Evolutionary conservation across 2,797 vertebrate genomes (phyloP).

Genomic region (Notamacropus eugenii): DNA sequence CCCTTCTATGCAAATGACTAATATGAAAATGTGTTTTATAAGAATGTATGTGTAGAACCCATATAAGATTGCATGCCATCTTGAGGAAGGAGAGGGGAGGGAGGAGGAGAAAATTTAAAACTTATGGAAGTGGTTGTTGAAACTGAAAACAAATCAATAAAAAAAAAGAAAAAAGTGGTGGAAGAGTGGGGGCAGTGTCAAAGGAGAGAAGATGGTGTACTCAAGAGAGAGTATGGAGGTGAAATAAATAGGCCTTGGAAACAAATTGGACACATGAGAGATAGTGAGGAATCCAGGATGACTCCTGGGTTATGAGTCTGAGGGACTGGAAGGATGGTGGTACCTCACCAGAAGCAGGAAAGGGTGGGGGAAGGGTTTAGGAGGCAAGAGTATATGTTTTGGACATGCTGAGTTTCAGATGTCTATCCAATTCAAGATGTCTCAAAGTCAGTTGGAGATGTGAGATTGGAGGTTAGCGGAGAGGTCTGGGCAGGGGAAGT

Average conservation of each 20-base stretch:
- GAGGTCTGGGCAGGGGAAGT: neutral
- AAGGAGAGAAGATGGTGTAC: neutral
- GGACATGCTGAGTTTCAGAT: neutral
- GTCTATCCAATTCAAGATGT: neutral
- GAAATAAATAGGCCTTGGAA: neutral
- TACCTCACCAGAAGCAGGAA: neutral
- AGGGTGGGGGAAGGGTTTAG: neutral
- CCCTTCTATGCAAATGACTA: too few species aligned
- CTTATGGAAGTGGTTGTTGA: too few species aligned
- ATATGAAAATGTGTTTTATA: too few species aligned
- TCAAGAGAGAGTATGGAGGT: neutral
- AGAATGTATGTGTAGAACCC: too few species aligned
- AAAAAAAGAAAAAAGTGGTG: neutral
- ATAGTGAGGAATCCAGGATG: neutral
- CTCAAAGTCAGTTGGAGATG: neutral
- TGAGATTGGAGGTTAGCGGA: neutral
- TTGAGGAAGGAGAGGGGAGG: too few species aligned
- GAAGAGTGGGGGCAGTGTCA: neutral
- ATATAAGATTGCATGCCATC: too few species aligned
- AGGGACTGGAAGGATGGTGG: neutral
- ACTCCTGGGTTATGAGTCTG: neutral
- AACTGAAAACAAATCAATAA: too few species aligned
- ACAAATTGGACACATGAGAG: neutral
- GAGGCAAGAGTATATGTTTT: neutral
- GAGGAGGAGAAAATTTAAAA: too few species aligned